Conservation (phyloP, 1,140 invertebrate species). For the Brachionus asplanchnoidis region DNA sequence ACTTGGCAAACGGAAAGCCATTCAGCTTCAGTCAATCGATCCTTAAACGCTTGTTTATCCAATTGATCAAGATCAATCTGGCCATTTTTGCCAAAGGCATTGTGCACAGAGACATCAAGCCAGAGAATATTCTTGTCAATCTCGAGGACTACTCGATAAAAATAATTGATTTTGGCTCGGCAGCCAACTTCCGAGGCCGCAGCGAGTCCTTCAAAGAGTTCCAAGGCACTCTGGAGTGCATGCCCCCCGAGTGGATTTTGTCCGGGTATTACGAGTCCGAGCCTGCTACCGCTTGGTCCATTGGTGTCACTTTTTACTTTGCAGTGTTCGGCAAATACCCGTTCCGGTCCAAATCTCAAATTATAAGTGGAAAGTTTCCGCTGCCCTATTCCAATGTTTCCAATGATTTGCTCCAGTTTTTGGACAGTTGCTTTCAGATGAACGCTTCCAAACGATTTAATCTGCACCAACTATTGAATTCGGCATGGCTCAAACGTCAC, state of each 20-base stretch:
- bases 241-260: conserved; percentile 39
- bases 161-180: conserved; percentile 39
- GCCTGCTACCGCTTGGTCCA: conserved; percentile 35
- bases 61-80: conserved; percentile 20
- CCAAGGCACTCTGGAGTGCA: conserved; percentile 38
- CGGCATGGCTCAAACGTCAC: conserved; percentile 33
- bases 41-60: neutral
- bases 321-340: conserved; percentile 28
- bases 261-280: conserved; percentile 24
- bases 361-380: conserved; percentile 39
- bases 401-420: conserved; percentile 36
- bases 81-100: conserved; percentile 33
- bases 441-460: conserved; percentile 27
- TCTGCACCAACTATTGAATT: conserved; percentile 30
- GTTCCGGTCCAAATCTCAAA: conserved; percentile 30
- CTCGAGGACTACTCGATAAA: conserved; percentile 38
- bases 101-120: conserved; percentile 31
- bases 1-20: conserved; percentile 36
- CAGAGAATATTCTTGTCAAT: conserved; percentile 35
- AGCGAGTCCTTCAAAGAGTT: conserved; percentile 20
- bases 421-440: conserved; percentile 40
- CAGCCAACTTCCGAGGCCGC: neutral
- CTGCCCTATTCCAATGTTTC: conserved; percentile 35
- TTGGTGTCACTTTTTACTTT: conserved; percentile 41
- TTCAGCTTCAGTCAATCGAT: conserved; percentile 18